Evolutionary conservation across 37 sponge, comb jelly and placozoan species (phyloP).

Genomic region (Tethya wilhelma): DNA sequence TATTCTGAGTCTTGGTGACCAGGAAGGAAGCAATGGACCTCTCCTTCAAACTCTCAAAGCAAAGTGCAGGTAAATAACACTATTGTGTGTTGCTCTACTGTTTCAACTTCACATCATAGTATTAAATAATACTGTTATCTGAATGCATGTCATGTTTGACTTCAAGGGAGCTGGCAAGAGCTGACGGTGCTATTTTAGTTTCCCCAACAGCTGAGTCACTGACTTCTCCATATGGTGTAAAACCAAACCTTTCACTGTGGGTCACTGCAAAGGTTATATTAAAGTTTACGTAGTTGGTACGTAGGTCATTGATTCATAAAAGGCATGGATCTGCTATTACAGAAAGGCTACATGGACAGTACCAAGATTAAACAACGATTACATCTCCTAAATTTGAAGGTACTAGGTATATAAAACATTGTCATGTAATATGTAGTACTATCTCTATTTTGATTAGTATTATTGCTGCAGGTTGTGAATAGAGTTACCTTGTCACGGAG

Average conservation of each 20-base stretch:
- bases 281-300: background rate
- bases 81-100: too few relatives aligned
- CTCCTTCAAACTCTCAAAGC: slow-evolving; percentile 35
- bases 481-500: slow-evolving; percentile 4
- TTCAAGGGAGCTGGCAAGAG: slow-evolving; percentile 36
- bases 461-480: background rate
- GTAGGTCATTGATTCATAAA: background rate
- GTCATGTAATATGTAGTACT: background rate
- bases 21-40: background rate
- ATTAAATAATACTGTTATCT: background rate
- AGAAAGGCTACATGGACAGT: background rate
- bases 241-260: background rate
- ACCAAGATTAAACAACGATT: background rate
- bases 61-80: slow-evolving; percentile 50
- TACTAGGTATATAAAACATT: background rate
- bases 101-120: too few relatives aligned
- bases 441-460: background rate
- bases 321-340: background rate
- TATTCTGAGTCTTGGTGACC: background rate
- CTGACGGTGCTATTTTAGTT: background rate
- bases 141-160: background rate
- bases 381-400: slow-evolving; percentile 10
- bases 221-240: background rate
- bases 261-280: slow-evolving; percentile 18
- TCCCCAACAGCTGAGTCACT: slow-evolving; percentile 18